A percentile compares a stretch with the other conserved stretches of the same genome.
These are phyloP conservation scores for Scomber colias DNA, from an alignment of 2,113 vertebrate species.

Conservation along the genomic window DNA sequence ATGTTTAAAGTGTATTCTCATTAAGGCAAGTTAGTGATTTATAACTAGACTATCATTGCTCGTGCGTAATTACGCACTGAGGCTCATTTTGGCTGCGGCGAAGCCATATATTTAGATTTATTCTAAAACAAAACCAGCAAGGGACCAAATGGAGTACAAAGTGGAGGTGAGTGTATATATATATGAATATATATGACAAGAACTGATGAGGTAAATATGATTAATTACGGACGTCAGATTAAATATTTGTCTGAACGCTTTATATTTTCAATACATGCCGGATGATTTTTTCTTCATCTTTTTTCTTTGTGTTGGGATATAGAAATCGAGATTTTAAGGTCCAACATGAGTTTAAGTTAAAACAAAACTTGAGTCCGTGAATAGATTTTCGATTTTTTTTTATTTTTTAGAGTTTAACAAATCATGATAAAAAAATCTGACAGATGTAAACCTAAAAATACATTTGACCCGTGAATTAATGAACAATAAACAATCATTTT, in stretches of 20 bases:
- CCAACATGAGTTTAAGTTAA: not conserved
- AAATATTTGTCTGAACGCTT: not conserved
- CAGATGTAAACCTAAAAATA: not conserved
- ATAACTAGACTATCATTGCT: too few species aligned
- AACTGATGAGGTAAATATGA: not conserved
- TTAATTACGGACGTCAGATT: not conserved
- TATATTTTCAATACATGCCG: not conserved
- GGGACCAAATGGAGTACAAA: not conserved
- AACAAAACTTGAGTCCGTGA: not conserved
- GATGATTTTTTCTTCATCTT: too few species aligned
- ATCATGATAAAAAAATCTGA: too few species aligned
- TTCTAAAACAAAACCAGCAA: not conserved
- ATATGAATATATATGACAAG: too few species aligned
- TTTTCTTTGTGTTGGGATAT: not conserved
- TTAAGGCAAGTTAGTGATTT: not conserved
- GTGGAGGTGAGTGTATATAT: too few species aligned
- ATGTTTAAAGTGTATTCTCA: not conserved
- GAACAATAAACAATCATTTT: not conserved
- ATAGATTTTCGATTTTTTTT: too few species aligned
- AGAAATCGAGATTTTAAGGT: not conserved
- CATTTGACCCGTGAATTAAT: not conserved
- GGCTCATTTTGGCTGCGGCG: too few species aligned
- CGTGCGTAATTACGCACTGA: conserved; percentile 67
- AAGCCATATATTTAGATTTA: not conserved
- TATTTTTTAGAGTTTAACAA: too few species aligned